Evolutionary conservation across 2,797 vertebrate species (phyloP).

Genomic region (Zenarchopterus dispar): DNA sequence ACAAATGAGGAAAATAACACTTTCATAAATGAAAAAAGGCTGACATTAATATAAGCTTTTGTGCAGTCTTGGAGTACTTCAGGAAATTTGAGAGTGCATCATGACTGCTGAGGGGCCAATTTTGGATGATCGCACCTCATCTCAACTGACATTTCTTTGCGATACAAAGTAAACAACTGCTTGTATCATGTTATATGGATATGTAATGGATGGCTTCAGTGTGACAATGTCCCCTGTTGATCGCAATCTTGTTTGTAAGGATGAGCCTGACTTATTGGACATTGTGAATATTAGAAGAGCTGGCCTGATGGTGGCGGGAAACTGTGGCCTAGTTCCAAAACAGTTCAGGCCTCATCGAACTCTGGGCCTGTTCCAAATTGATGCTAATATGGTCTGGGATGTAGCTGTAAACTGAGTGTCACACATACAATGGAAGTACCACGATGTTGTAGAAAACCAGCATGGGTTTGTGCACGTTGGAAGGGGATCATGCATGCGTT

Average conservation of each 20-base stretch:
- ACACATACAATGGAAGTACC: slow-evolving; percentile 43
- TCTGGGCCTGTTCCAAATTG: slow-evolving; percentile 74
- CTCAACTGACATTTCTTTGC: too few species aligned
- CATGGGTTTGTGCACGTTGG: slow-evolving; percentile 14
- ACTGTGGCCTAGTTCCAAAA: slow-evolving; percentile 68
- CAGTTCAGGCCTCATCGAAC: slow-evolving; percentile 75
- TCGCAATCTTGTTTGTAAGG: slow-evolving; percentile 58
- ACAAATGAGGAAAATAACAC: too few species aligned
- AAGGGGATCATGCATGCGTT: background rate
- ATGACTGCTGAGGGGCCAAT: too few species aligned
- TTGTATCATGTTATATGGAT: slow-evolving; percentile 13
- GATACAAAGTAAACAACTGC: too few species aligned
- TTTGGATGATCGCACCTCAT: too few species aligned
- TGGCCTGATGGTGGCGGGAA: slow-evolving; percentile 51
- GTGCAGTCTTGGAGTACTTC: too few species aligned
- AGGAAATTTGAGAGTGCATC: too few species aligned
- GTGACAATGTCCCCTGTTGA: slow-evolving; percentile 33
- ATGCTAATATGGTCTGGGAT: slow-evolving; percentile 61
- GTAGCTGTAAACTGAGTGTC: slow-evolving; percentile 45
- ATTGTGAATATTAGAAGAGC: slow-evolving; percentile 60
- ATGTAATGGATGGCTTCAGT: slow-evolving; percentile 9
- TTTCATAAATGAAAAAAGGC: too few species aligned
- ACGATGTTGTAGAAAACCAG: slow-evolving; percentile 12
- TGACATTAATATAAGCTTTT: background rate
- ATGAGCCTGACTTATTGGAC: slow-evolving; percentile 55